These are phyloP conservation scores for Montipora efflorescens DNA, from an alignment of 64 coral and sea anemone genomes.

Conservation along the genomic window DNA sequence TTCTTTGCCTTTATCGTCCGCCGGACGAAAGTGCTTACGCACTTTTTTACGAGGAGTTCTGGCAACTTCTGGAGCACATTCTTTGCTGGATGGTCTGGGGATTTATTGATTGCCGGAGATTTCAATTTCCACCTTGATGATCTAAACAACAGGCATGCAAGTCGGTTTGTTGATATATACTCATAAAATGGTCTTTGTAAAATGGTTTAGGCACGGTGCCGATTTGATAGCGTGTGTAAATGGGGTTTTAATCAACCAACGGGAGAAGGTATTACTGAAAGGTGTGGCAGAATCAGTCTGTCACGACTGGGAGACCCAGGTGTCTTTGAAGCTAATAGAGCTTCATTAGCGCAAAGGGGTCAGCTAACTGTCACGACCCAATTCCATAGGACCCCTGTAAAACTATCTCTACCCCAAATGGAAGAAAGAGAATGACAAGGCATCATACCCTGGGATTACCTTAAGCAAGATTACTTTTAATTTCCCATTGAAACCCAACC, in stretches of 20 bases:
- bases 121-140: too few species aligned
- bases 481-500: too few species aligned
- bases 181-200: background rate
- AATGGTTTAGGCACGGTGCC: slow-evolving; percentile 6
- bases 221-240: slow-evolving; percentile 37
- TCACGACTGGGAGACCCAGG: slow-evolving; percentile 69
- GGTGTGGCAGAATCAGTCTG: slow-evolving; percentile 21
- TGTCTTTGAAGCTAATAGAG: slow-evolving; percentile 82
- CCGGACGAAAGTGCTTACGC: too few species aligned
- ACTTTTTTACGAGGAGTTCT: too few species aligned
- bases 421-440: background rate
- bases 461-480: background rate
- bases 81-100: too few species aligned
- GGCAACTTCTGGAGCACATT: too few species aligned
- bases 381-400: slow-evolving; percentile 36
- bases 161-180: too few species aligned
- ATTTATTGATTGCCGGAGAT: too few species aligned
- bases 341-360: slow-evolving; percentile 59
- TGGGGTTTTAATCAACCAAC: slow-evolving; percentile 33
- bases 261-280: slow-evolving; percentile 34
- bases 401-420: slow-evolving; percentile 33
- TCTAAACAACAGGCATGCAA: too few species aligned
- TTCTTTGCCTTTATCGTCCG: too few species aligned
- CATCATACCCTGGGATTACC: background rate
- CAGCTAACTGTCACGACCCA: slow-evolving; percentile 17